These are phyloP conservation scores for Drosophila mulleri DNA, from an alignment of 2,888 invertebrate species.

Conservation along the genomic window DNA sequence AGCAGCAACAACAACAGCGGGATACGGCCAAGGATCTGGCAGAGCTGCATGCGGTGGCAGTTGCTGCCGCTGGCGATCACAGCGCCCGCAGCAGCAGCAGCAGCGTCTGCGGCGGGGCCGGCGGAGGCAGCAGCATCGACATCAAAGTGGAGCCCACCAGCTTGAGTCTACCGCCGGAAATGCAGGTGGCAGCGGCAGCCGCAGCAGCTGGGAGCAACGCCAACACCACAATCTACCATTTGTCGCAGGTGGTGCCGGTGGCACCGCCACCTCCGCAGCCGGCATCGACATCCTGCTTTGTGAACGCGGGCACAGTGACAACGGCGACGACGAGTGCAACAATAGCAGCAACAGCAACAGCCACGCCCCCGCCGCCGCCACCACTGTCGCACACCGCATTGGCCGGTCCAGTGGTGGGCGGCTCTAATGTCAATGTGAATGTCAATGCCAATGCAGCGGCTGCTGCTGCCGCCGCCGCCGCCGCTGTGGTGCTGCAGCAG, in stretches of 20 bases:
- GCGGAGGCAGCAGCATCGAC: conserved; percentile 62
- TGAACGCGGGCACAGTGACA: conserved; percentile 44
- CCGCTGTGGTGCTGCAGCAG: conserved; percentile 32
- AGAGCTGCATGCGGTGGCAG: conserved; percentile 73
- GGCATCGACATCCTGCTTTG: conserved; percentile 54
- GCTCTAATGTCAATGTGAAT: neutral
- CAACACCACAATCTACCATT: conserved; percentile 74
- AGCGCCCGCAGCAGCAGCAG: conserved; percentile 50
- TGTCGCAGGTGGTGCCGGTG: conserved; percentile 75
- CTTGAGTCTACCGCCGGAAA: conserved; percentile 51
- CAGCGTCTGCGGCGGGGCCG: conserved; percentile 23
- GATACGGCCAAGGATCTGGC: conserved; percentile 79
- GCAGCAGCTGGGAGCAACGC: conserved; percentile 32
- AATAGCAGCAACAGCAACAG: neutral
- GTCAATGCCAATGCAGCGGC: neutral
- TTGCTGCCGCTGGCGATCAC: conserved; percentile 45
- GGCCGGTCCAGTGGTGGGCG: conserved; percentile 3
- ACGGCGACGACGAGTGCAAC: neutral
- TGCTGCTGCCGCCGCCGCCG: conserved; percentile 30
- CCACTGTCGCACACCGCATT: conserved; percentile 7
- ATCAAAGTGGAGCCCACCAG: conserved; percentile 79
- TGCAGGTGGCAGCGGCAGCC: conserved; percentile 57
- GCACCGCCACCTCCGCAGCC: conserved; percentile 46
- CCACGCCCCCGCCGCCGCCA: conserved; percentile 17
- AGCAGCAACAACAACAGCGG: conserved; percentile 67